Base-by-base conservation (phyloP, 2,888 invertebrate species). In the Synanthedon myopaeformis region DNA sequence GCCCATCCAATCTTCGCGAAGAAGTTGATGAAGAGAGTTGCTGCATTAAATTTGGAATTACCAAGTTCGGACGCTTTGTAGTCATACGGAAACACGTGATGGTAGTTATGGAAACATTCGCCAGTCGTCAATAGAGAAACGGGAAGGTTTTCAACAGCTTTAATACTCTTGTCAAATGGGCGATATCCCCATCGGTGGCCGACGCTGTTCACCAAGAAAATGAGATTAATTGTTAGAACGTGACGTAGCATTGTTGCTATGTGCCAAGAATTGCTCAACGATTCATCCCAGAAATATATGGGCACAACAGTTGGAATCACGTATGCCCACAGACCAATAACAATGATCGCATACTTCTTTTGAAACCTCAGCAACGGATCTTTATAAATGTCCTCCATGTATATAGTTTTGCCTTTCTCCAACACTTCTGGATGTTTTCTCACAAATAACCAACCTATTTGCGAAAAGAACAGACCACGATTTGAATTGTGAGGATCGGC, bases 11-110 rank as follows among this genome's bases (percentile, higher is more conserved):
- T 61, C 56, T 60, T 65, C 0, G 70, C 66, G 63, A 74, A 73
- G 14, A 70, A 61, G 54, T 77, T 74, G 14, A 79, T 60, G 52
- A 76, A 66, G 12, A 65, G 67, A 0, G 74, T 72, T 3, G 72
- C 71, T 28, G 66, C 61, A 56, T 78, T 78, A 17, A 66, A 54
- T 17, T 59, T 57, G 57, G 76, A 74, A 52, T 69, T 65, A 5
- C 54, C 52, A 3, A 56, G 52, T 49, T 54, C 54, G 5, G 56
- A 56, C 41, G 56, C 56, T 51, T 54, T 56, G 48, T 54, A 56
- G 19, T 56, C 56, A 17, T 49, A 56, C 13, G 56, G 54, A 19
- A 56, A 56, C 28, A 56, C 56, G 28, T 56, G 56, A 11, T 56
- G 54, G 49, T 56, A 56, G 49, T 56, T 56, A 51, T 56, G 53